A percentile compares a stretch with the other conserved stretches of the same genome.
These are phyloP conservation scores for Uloborus plumipes DNA, from an alignment of 2,888 invertebrate genomes.

Conservation along the genomic window DNA sequence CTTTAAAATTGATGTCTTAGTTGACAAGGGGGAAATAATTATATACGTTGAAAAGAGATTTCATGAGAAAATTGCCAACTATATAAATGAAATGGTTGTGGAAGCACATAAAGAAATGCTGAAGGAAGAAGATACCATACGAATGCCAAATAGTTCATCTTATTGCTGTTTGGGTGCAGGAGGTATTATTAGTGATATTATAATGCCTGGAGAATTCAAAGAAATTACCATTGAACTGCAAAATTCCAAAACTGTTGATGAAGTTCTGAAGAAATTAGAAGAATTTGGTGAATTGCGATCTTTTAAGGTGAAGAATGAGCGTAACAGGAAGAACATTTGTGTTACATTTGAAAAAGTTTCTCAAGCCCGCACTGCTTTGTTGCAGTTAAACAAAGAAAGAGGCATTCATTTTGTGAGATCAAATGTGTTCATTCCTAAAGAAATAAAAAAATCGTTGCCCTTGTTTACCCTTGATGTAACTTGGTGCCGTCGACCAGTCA, in stretches of 20 bases:
- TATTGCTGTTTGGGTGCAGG: conserved; percentile 34
- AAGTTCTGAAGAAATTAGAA: background rate
- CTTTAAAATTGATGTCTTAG: conserved; percentile 37
- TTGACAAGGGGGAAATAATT: conserved; percentile 41
- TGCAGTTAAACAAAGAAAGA: conserved; percentile 5
- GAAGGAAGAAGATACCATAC: conserved; percentile 41
- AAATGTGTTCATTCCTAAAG: background rate
- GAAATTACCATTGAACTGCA: conserved; percentile 9
- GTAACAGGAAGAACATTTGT: conserved; percentile 4
- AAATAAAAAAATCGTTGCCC: conserved; percentile 15
- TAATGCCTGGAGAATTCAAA: conserved; percentile 57
- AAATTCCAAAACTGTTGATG: conserved; percentile 5
- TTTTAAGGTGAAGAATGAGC: background rate
- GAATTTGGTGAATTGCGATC: conserved; percentile 20
- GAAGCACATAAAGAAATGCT: conserved; percentile 22
- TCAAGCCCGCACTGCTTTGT: conserved; percentile 32
- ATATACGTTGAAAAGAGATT: conserved; percentile 28
- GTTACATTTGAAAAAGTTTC: conserved; percentile 26
- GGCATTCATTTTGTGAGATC: conserved; percentile 2
- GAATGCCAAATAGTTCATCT: conserved; percentile 20
- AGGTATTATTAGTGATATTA: conserved; percentile 43
- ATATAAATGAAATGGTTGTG: conserved; percentile 22
- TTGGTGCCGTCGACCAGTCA: conserved; percentile 30
- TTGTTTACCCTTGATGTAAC: conserved; percentile 18
- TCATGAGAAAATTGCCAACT: conserved; percentile 34